These are phyloP conservation scores for Brachyhypopomus gauderio DNA, from an alignment of 2,113 vertebrate genomes.

Conservation along the genomic window DNA sequence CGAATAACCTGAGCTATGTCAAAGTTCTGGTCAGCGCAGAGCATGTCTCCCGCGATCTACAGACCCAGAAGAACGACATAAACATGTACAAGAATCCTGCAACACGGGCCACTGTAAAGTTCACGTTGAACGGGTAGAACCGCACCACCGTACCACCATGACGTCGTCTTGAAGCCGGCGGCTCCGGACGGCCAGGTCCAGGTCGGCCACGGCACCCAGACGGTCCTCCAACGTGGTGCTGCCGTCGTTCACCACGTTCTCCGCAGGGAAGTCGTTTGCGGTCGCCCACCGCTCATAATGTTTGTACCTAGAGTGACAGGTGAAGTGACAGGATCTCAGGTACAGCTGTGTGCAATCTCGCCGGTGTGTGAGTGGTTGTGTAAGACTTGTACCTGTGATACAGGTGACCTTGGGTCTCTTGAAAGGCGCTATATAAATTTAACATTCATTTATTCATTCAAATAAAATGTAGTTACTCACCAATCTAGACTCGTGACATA, in stretches of 20 bases:
- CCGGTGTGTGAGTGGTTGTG: too few species aligned
- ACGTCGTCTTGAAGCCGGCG: constrained; percentile 76
- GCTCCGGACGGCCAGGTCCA: constrained; percentile 76
- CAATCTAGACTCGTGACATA: not conserved
- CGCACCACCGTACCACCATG: constrained; percentile 72
- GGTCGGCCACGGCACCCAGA: constrained; percentile 78
- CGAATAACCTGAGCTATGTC: constrained; percentile 80
- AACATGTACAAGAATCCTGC: not conserved
- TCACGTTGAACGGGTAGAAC: not conserved
- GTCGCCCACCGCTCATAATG: constrained; percentile 84
- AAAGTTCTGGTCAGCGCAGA: constrained; percentile 82
- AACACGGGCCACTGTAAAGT: too few species aligned
- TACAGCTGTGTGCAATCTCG: too few species aligned
- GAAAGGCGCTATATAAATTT: too few species aligned
- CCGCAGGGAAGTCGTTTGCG: constrained; percentile 79
- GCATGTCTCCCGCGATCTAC: constrained; percentile 83
- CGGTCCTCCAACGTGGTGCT: constrained; percentile 75
- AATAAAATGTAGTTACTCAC: too few species aligned
- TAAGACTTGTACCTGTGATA: too few species aligned
- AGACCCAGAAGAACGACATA: not conserved
- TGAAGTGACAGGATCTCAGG: too few species aligned
- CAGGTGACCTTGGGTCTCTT: too few species aligned
- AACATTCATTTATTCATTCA: too few species aligned
- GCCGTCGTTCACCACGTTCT: constrained; percentile 81
- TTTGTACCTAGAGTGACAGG: constrained; percentile 70